These are phyloP conservation scores for Agrypnus murinus DNA, from an alignment of 2,888 invertebrate species.

Conservation along the genomic window DNA sequence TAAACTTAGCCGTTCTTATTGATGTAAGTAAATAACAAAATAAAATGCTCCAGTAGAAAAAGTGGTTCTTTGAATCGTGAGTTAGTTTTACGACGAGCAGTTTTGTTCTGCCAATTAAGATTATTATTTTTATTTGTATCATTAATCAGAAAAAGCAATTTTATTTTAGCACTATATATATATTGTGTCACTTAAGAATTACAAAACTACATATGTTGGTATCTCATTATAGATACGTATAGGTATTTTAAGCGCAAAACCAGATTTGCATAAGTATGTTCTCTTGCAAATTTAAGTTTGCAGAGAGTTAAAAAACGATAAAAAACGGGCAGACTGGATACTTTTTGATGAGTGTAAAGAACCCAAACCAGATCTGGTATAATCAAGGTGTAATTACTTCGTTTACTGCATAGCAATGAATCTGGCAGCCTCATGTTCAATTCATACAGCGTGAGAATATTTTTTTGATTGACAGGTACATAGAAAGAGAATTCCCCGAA, in stretches of 20 bases:
- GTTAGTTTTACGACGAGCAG: background rate
- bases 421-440: slow-evolving; percentile 55
- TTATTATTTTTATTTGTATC: slow-evolving; percentile 7
- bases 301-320: slow-evolving; percentile 43
- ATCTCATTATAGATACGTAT: slow-evolving; percentile 27
- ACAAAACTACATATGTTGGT: slow-evolving; percentile 13
- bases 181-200: slow-evolving; percentile 19
- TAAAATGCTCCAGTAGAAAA: too few relatives aligned
- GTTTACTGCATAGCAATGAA: slow-evolving; percentile 54
- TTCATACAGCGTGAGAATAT: slow-evolving; percentile 56
- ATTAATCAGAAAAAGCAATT: background rate
- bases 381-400: slow-evolving; percentile 57
- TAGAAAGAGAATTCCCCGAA: slow-evolving; percentile 65
- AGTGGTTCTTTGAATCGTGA: too few relatives aligned
- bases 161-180: background rate
- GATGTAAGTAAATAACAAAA: too few relatives aligned
- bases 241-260: slow-evolving; percentile 13
- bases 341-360: slow-evolving; percentile 55
- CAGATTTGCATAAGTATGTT: slow-evolving; percentile 46
- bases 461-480: slow-evolving; percentile 63
- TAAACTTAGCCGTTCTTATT: too few relatives aligned
- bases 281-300: slow-evolving; percentile 24
- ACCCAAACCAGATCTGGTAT: slow-evolving; percentile 55
- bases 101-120: slow-evolving; percentile 5
- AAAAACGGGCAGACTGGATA: slow-evolving; percentile 43